Conservation (phyloP, 2,797 vertebrate species). For the Mustela erminea region DNA sequence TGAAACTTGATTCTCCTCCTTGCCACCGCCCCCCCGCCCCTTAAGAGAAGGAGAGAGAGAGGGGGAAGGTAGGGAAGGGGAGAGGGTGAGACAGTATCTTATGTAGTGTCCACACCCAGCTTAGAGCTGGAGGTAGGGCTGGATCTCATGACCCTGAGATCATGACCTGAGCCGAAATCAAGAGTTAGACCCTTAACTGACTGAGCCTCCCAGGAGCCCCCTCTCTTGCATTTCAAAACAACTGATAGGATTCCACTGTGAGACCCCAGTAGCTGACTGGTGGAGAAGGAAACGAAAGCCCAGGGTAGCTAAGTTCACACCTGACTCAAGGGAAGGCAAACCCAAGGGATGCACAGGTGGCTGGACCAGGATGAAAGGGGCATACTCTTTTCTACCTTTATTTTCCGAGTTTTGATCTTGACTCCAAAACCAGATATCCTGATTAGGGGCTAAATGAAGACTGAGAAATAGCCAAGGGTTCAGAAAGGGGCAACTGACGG, state of each 20-base stretch:
- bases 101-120: no score
- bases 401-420: constrained; percentile 10
- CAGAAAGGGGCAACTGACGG: background rate
- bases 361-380: background rate
- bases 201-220: background rate
- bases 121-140: no score
- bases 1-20: background rate
- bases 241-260: background rate
- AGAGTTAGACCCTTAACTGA: background rate
- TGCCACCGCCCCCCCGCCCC: no score
- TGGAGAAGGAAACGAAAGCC: background rate
- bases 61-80: no score
- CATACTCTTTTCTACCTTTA: background rate
- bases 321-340: accelerated
- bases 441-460: constrained; percentile 48
- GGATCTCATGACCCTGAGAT: no score
- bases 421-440: constrained; percentile 38
- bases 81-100: no score
- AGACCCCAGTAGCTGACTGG: background rate
- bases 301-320: background rate
- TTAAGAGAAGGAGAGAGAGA: no score
- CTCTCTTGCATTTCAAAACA: background rate
- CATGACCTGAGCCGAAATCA: background rate
- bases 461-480: background rate
- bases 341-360: background rate